Percentiles rank a stretch among this genome's conserved stretches.
These are phyloP conservation scores for Nematopogon swammerdamellus DNA, from an alignment of 2,888 invertebrate species.

Conservation along the genomic window DNA sequence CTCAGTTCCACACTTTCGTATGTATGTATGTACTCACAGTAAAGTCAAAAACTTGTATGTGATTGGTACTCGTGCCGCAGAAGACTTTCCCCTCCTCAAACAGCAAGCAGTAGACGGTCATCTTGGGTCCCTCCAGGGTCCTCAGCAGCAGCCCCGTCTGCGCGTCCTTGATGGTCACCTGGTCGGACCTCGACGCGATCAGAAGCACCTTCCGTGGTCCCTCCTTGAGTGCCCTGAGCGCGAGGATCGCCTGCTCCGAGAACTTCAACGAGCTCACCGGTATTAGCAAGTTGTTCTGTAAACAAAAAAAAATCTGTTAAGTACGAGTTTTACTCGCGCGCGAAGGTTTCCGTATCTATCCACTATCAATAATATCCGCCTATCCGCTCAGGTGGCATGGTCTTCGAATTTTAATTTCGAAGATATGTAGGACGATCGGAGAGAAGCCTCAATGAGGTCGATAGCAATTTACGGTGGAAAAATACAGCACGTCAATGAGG, in stretches of 20 bases:
- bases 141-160: slow-evolving; percentile 65
- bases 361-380: too few relatives aligned
- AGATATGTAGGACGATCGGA: too few relatives aligned
- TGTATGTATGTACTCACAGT: slow-evolving; percentile 52
- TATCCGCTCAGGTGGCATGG: too few relatives aligned
- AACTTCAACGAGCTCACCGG: slow-evolving; percentile 55
- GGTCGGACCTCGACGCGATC: slow-evolving; percentile 66
- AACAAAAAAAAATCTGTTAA: too few relatives aligned
- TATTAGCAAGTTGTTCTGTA: slow-evolving; percentile 54
- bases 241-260: slow-evolving; percentile 64
- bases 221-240: slow-evolving; percentile 69
- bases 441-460: too few relatives aligned
- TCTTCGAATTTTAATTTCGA: too few relatives aligned
- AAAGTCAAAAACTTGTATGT: slow-evolving; percentile 73
- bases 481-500: too few relatives aligned
- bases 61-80: slow-evolving; percentile 71
- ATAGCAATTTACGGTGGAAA: too few relatives aligned
- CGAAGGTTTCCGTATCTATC: too few relatives aligned
- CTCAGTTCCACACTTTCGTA: too few relatives aligned
- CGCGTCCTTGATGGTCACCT: slow-evolving; percentile 71
- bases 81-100: slow-evolving; percentile 66
- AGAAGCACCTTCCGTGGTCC: slow-evolving; percentile 68
- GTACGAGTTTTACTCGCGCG: too few relatives aligned
- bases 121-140: slow-evolving; percentile 54
- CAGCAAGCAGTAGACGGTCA: slow-evolving; percentile 69